Base-by-base conservation (phyloP, 2,113 vertebrate species). In the Tragelaphus buxtoni region DNA sequence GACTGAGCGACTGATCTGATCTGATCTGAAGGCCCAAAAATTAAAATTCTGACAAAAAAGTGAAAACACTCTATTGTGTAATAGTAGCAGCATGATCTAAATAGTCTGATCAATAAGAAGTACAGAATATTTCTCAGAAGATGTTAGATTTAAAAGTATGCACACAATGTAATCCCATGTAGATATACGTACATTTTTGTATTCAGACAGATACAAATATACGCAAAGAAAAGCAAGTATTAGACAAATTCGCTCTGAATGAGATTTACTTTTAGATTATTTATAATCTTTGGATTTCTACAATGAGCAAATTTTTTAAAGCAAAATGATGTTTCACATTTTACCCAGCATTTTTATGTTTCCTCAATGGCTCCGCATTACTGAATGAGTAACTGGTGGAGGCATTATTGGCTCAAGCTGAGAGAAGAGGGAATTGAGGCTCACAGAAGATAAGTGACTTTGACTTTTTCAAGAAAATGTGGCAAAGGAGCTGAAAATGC, bases 391-490 rank as follows among this genome's bases (percentile, higher is more conserved):
- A 55, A 9, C 7, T 1, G 22, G 14, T 11, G 1, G 0, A 47
- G 28, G 18, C 4, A 5, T 16, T 0, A 10, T 17, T 35, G 13
- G 53, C 30, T 32, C n/a, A 47, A 0, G 14, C 9, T 3, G 24
- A 77, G 6, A 60, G 3, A 9, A 18, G 14, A 55, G 32, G 26
- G 55, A 56, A 51, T 0, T 4, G 32, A 53, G 11, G 42, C 35
- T 88, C 61, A 20, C 16, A 42, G 16, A 93, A 84, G 47, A 7
- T 45, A 49, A 58, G 89, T 9, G 26, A 53, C 53, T 63, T 22
- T 16, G 42, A 72, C 77, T 89, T 63, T 95, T 55, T 30, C 35
- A 80, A 89, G 90, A 89, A 89, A 94, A 82, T 35, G 45, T 39
- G 30, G 63, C 28, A 77, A 93, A 96, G 63, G 45, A 87, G 56